A percentile compares a stretch with the other conserved stretches of the same genome.
Evolutionary conservation across 2,113 vertebrate species (phyloP).

Genomic region (Hoplias malabaricus): DNA sequence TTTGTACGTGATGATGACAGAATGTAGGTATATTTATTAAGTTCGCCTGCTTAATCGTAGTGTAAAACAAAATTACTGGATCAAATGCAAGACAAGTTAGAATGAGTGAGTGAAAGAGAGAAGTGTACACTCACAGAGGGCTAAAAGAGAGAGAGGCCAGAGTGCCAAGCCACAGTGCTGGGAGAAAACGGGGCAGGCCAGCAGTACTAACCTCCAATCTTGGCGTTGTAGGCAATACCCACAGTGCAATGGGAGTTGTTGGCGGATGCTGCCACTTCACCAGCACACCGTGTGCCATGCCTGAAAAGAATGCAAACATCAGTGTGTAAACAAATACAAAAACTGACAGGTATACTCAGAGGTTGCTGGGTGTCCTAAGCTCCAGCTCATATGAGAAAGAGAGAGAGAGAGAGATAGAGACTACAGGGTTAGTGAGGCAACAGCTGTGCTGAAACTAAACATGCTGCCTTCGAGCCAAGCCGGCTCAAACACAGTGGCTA

Average conservation of each 20-base stretch:
- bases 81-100: neutral
- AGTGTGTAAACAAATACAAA: constrained; percentile 20
- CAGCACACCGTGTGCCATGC: constrained; percentile 98
- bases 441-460: constrained; percentile 52
- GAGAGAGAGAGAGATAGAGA: neutral
- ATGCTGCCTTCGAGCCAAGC: constrained; percentile 32
- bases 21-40: too few relatives aligned
- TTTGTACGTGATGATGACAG: too few relatives aligned
- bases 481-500: constrained; percentile 33
- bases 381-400: neutral
- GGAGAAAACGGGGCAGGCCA: neutral
- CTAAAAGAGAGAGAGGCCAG: neutral
- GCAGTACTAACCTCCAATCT: constrained; percentile 88
- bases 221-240: constrained; percentile 96
- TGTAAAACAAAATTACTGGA: too few relatives aligned
- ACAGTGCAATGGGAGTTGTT: constrained; percentile 98
- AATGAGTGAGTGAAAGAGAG: neutral
- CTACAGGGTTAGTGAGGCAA: constrained; percentile 27
- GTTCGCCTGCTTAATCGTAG: too few relatives aligned
- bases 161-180: constrained; percentile 7
- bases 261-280: constrained; percentile 94
- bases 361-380: neutral
- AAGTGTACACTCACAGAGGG: neutral
- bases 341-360: neutral
- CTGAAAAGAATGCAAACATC: constrained; percentile 70